A percentile compares a stretch with the other conserved stretches of the same genome.
These are phyloP conservation scores for Malthinus seriepunctatus DNA, from an alignment of 2,888 invertebrate species.

Conservation along the genomic window DNA sequence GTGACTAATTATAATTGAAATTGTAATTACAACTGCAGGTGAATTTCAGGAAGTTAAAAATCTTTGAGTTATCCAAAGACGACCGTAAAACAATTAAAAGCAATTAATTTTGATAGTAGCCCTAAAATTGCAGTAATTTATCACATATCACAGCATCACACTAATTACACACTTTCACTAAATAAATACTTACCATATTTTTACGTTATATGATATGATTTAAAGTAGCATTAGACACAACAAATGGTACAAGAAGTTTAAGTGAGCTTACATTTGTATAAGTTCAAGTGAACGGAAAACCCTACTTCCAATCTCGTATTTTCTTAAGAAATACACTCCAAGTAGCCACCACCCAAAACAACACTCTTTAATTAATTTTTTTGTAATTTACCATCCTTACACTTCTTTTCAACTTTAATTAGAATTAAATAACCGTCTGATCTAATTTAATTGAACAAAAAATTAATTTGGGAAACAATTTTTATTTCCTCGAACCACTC, in stretches of 20 bases:
- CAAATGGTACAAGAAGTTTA: constrained; percentile 31
- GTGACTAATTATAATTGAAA: too few species aligned
- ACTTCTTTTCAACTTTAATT: too few species aligned
- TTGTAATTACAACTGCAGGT: too few species aligned
- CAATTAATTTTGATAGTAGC: neutral
- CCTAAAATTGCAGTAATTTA: neutral
- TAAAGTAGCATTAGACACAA: constrained; percentile 29
- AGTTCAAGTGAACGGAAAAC: constrained; percentile 23
- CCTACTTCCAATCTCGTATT: constrained; percentile 8
- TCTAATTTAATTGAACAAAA: too few species aligned
- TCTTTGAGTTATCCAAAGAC: too few species aligned
- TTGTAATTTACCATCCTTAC: too few species aligned
- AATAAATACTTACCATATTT: neutral
- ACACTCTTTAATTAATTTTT: too few species aligned
- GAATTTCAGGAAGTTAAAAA: too few species aligned
- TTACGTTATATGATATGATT: neutral
- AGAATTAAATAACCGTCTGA: too few species aligned
- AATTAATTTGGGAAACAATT: too few species aligned
- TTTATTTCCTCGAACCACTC: too few species aligned
- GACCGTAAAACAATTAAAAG: neutral
- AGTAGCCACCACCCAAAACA: too few species aligned
- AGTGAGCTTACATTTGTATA: constrained; percentile 40
- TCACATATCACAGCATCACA: neutral
- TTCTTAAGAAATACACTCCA: neutral
- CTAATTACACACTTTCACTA: neutral